Evolutionary conservation across 1,140 invertebrate genomes (phyloP).

Genomic region (Acromyrmex charruanus): DNA sequence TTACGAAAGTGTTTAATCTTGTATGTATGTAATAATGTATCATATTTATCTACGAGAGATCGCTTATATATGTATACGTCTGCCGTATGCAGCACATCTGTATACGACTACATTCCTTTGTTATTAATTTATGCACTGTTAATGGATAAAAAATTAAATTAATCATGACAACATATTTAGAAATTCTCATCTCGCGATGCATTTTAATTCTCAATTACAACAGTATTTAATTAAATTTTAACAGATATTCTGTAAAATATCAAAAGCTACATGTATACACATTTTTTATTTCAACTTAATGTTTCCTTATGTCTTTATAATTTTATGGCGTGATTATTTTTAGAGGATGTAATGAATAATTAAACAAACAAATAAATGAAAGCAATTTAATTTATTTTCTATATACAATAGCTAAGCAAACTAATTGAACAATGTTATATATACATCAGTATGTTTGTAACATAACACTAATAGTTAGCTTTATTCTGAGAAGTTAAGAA

Average conservation of each 20-base stretch:
- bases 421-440: background rate
- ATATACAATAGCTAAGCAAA: slow-evolving; percentile 33
- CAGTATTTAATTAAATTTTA: background rate
- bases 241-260: background rate
- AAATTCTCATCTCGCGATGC: background rate
- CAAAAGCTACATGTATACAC: background rate
- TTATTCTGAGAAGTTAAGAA: background rate
- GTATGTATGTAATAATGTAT: slow-evolving; percentile 66
- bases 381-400: slow-evolving; percentile 53
- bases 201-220: background rate
- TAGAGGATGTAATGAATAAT: background rate
- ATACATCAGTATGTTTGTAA: background rate
- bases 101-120: slow-evolving; percentile 72
- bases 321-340: slow-evolving; percentile 2
- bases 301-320: background rate
- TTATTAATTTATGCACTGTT: slow-evolving; percentile 70
- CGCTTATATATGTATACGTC: background rate
- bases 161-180: background rate
- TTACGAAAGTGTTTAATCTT: slow-evolving; percentile 45
- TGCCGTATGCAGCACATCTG: slow-evolving; percentile 42
- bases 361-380: background rate
- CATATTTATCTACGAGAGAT: slow-evolving; percentile 40
- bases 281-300: background rate
- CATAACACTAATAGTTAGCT: background rate
- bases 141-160: slow-evolving; percentile 64